A percentile compares a stretch with the other conserved stretches of the same genome.
phyloP scores from a whole-genome alignment of 2,888 invertebrate genomes.

The Hemistola chrysoprasaria region DNA sequence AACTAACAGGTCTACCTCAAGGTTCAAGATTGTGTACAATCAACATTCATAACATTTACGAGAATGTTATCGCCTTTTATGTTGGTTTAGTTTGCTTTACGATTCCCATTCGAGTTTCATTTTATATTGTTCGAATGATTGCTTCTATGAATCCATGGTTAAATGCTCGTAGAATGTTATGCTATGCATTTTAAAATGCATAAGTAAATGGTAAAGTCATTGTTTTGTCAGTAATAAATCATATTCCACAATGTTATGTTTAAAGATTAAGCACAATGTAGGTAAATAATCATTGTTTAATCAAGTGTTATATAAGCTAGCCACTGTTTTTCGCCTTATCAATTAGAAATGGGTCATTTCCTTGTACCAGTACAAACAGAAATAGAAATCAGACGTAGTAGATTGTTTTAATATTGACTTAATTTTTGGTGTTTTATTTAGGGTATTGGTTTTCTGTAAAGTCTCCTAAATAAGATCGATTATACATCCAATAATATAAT shows the following conservation, averaged over 20 bases:
- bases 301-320: slow-evolving; percentile 9
- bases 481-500: too few relatives aligned
- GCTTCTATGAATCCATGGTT: slow-evolving; percentile 3
- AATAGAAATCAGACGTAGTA: too few relatives aligned
- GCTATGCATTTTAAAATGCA: too few relatives aligned
- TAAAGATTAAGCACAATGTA: slow-evolving; percentile 1
- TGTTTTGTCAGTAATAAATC: too few relatives aligned
- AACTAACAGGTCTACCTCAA: slow-evolving; percentile 21
- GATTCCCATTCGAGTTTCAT: slow-evolving; percentile 2
- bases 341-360: not conserved
- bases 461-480: too few relatives aligned
- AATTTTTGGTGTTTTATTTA: too few relatives aligned
- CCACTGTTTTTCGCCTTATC: slow-evolving; percentile 7
- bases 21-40: slow-evolving; percentile 19
- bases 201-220: too few relatives aligned
- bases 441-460: too few relatives aligned
- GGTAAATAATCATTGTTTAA: slow-evolving; percentile 7
- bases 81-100: slow-evolving; percentile 13
- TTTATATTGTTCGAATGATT: slow-evolving; percentile 2
- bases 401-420: too few relatives aligned
- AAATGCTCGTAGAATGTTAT: not conserved
- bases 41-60: slow-evolving; percentile 10
- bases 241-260: too few relatives aligned
- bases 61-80: slow-evolving; percentile 12
- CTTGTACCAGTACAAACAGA: too few relatives aligned